phyloP scores from a whole-genome alignment of 2,113 vertebrate genomes.

The Albula glossodonta region DNA sequence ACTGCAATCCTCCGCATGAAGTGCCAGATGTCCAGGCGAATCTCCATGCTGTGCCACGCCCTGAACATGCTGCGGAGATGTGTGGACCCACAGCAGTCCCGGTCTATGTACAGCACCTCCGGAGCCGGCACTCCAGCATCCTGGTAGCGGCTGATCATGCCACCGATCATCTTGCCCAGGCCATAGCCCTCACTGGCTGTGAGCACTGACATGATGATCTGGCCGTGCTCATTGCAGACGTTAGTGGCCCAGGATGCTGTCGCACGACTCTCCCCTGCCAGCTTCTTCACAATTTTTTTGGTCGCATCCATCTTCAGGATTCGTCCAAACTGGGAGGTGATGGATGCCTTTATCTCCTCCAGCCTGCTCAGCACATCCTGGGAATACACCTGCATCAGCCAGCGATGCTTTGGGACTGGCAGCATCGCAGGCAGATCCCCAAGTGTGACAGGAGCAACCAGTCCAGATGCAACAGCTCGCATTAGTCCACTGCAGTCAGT shows the following conservation, averaged over 20 bases:
- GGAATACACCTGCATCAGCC: constrained; percentile 31
- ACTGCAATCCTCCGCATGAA: neutral
- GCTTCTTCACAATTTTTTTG: constrained; percentile 26
- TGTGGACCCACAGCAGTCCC: constrained; percentile 35
- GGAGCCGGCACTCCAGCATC: constrained; percentile 22
- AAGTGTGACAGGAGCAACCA: neutral
- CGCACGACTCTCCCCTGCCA: constrained; percentile 9
- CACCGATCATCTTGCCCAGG: constrained; percentile 16
- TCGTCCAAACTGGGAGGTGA: constrained; percentile 29
- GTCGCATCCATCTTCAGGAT: constrained; percentile 32
- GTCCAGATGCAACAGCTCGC: too few relatives aligned
- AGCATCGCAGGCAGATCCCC: neutral
- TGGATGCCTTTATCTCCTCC: constrained; percentile 21
- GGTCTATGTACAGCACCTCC: constrained; percentile 32
- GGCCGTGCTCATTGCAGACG: constrained; percentile 32
- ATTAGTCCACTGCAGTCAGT: neutral
- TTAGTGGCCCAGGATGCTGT: constrained; percentile 29
- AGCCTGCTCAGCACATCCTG: constrained; percentile 17
- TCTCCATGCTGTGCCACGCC: neutral
- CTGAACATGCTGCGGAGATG: neutral
- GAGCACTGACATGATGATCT: constrained; percentile 33
- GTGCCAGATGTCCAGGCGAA: neutral
- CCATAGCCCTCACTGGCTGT: constrained; percentile 29
- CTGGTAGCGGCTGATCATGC: constrained; percentile 20
- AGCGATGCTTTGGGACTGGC: neutral